Evolutionary conservation across 1,140 invertebrate genomes (phyloP).

Genomic region (Ceratina japonica): DNA sequence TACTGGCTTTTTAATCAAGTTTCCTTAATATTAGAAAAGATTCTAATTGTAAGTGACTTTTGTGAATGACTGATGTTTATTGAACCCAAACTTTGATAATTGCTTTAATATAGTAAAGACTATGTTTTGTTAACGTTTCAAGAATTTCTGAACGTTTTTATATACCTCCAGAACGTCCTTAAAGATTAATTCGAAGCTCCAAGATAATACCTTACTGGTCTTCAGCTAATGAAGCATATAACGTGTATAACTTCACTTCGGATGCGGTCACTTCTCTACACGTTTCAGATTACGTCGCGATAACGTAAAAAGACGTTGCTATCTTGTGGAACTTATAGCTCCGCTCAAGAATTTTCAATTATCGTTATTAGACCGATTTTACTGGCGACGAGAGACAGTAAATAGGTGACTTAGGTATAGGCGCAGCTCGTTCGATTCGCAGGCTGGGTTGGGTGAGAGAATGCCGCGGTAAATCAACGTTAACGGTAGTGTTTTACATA

Average conservation of each 20-base stretch:
- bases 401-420: constrained; percentile 47
- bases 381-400: constrained; percentile 57
- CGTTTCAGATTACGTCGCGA: not conserved
- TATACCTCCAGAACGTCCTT: too few species aligned
- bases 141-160: too few species aligned
- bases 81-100: too few species aligned
- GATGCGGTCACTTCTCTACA: constrained; percentile 9
- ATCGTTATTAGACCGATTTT: constrained; percentile 68
- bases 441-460: constrained; percentile 30
- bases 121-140: too few species aligned
- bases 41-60: too few species aligned
- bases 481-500: constrained; percentile 8
- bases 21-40: too few species aligned
- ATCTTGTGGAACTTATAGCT: constrained; percentile 55
- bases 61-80: too few species aligned
- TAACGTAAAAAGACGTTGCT: constrained; percentile 22
- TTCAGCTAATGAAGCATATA: constrained; percentile 32
- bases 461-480: constrained; percentile 14
- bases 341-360: constrained; percentile 65
- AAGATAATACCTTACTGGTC: too few species aligned
- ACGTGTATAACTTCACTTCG: constrained; percentile 38
- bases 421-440: constrained; percentile 36
- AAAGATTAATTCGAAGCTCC: too few species aligned
- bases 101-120: too few species aligned
- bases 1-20: too few species aligned